Conservation (phyloP, 2,797 vertebrate species). For the Myiothlypis coronata region DNA sequence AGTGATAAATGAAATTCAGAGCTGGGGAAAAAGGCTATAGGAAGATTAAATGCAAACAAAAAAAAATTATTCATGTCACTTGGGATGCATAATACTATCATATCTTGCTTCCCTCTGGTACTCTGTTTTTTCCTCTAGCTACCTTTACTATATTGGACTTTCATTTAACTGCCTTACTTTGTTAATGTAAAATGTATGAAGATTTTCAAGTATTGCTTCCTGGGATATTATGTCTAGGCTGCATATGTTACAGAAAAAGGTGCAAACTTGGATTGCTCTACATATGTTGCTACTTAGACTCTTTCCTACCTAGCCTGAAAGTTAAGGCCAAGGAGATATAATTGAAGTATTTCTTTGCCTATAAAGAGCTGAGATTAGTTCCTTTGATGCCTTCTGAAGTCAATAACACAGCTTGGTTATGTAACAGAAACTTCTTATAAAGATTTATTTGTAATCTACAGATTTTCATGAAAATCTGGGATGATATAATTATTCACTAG, state of each 20-base stretch:
- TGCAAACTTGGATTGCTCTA: background rate
- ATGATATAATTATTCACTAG: conserved; percentile 11
- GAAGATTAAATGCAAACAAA: background rate
- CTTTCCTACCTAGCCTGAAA: background rate
- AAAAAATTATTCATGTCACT: background rate
- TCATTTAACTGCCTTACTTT: background rate
- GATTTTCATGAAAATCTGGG: conserved; percentile 17
- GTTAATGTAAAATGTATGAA: background rate
- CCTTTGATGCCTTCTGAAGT: background rate
- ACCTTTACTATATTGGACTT: background rate
- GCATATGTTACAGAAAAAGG: background rate
- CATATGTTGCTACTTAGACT: background rate
- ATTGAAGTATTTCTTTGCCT: background rate
- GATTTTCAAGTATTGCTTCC: background rate
- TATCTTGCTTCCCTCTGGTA: background rate
- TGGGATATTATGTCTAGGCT: background rate
- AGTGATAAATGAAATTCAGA: conserved; percentile 37
- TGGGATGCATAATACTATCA: background rate
- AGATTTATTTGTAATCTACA: background rate
- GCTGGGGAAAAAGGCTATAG: background rate
- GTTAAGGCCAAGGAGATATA: background rate
- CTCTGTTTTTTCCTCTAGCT: background rate
- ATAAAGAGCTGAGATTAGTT: background rate
- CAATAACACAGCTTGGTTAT: background rate
- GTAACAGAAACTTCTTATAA: background rate